phyloP scores from a whole-genome alignment of 2,797 vertebrate genomes.

The Manis crassicaudata region DNA sequence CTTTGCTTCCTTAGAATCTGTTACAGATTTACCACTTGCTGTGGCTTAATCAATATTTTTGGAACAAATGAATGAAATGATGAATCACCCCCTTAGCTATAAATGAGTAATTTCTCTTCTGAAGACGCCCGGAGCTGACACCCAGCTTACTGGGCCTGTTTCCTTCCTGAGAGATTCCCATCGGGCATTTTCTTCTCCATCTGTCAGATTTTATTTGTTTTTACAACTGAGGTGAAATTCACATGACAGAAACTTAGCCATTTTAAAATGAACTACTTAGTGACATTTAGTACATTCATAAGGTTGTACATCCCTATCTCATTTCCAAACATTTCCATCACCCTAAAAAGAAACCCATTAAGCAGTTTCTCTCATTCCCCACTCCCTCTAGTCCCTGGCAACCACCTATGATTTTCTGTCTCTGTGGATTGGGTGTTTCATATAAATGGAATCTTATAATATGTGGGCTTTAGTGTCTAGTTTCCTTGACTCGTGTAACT shows the following conservation, averaged over 20 bases:
- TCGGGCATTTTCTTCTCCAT: background rate
- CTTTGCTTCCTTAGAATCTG: background rate
- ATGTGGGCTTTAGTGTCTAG: background rate
- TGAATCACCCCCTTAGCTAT: background rate
- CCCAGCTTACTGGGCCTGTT: background rate
- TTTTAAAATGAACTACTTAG: background rate
- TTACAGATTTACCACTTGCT: background rate
- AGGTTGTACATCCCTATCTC: background rate
- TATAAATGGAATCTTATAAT: background rate
- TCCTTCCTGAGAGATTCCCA: background rate
- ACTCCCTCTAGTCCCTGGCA: background rate
- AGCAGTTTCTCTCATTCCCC: rapidly evolving
- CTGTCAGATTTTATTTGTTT: background rate
- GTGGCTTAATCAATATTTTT: background rate
- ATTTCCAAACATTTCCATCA: background rate
- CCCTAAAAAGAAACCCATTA: background rate
- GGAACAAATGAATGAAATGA: background rate
- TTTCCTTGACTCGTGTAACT: background rate
- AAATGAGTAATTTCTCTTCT: background rate
- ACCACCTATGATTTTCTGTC: background rate
- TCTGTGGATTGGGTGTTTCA: background rate
- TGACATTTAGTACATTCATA: background rate
- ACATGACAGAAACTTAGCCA: background rate
- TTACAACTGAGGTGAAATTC: background rate
- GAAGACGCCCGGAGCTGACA: background rate